Base-by-base conservation (phyloP, 92 coral and sea anemone genomes). In the Palythoa heliodiscus region DNA sequence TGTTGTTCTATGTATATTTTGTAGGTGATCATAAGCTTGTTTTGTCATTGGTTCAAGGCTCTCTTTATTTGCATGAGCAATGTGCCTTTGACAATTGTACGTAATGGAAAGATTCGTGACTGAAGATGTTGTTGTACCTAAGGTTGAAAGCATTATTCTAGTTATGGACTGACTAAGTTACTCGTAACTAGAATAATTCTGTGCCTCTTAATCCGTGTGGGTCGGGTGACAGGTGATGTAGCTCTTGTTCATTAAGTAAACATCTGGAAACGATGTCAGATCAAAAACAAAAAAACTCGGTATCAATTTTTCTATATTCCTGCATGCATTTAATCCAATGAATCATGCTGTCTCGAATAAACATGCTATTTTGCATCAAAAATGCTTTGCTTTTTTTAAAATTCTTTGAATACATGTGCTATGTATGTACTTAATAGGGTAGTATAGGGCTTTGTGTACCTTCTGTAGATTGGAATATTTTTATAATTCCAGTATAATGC, bases 141-240 rank as follows among this genome's bases (percentile, higher is more conserved):
- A 15, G 4, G 15, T 70, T 73, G 43, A 13, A 48, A 73, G 11
- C 37, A 8, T 19, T 47, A 29, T 76, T 29, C 11, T 71, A n/a
- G 15, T 74, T 13, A 17, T 74, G 23, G 17, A 7, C n/a, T 48
- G 39, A 47, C 24, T 13, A 25, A 20, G 7, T 24, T 47, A 17
- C 57, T 40, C 4, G 77, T 47, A 47, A 48, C 43, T 48, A 50
- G 8, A 48, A 74, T 24, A 38, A 13, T 48, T 50, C 43, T 13
- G 19, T 74, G 61, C 19, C 7, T 19, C 25, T 8, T 22, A 53
- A 54, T 47, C 38, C 40, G 9, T 76, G 17, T 76, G 81, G 63
- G 53, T 58, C 24, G 81, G 23, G 4, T 43, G 84, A 50, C 84
- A 80, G 84, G 84, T 80, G 84, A 64, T 40, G 7, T 11, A 19